These are phyloP conservation scores for Paramormyrops kingsleyae DNA, from an alignment of 2,113 vertebrate species.

Conservation along the genomic window DNA sequence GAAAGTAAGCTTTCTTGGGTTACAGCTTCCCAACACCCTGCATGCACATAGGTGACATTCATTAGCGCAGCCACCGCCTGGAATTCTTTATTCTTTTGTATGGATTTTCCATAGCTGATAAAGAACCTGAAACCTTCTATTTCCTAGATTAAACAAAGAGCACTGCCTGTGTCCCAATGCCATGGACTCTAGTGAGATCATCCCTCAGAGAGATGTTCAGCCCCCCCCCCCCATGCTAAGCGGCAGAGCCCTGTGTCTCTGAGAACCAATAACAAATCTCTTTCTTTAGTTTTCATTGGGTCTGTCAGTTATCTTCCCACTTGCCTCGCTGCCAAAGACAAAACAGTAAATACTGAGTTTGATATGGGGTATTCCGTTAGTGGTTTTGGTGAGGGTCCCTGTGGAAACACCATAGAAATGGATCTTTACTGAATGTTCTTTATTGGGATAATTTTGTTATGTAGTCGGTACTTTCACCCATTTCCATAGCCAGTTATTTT, in stretches of 20 bases:
- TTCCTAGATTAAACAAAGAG: neutral
- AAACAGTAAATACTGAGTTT: neutral
- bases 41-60: neutral
- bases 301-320: neutral
- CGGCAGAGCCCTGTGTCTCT: neutral
- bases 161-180: neutral
- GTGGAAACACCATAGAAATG: slow-evolving; percentile 26
- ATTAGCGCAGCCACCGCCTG: neutral
- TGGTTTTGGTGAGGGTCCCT: slow-evolving; percentile 21
- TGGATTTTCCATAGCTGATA: neutral
- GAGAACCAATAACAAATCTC: neutral
- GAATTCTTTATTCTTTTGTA: neutral
- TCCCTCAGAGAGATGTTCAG: slow-evolving; percentile 10
- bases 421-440: slow-evolving; percentile 31
- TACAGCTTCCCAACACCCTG: neutral
- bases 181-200: slow-evolving; percentile 2
- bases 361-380: neutral
- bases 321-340: neutral
- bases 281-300: neutral
- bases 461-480: neutral
- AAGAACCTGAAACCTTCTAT: neutral
- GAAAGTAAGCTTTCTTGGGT: neutral
- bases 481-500: neutral
- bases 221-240: slow-evolving; percentile 1
- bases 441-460: neutral